Conservation (phyloP, 2,888 invertebrate genomes). For the Cheilosia grossa region DNA sequence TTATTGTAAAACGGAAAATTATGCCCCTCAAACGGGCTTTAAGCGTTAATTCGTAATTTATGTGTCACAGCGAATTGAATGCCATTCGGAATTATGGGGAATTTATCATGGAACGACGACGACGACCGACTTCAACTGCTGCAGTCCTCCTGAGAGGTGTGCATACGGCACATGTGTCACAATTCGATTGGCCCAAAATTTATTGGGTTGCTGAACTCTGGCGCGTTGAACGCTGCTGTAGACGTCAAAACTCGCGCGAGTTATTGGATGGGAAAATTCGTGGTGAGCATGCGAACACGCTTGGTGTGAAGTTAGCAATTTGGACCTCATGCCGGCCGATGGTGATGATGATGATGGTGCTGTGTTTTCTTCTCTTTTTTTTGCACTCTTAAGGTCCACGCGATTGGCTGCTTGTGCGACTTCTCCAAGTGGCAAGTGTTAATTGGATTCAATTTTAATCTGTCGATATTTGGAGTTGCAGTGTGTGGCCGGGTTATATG, state of each 20-base stretch:
- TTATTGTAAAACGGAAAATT: slow-evolving; percentile 76
- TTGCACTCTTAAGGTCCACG: background rate
- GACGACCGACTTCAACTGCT: background rate
- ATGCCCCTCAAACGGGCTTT: slow-evolving; percentile 79
- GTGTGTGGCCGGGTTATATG: slow-evolving; percentile 29
- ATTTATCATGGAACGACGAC: slow-evolving; percentile 80
- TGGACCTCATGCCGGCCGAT: slow-evolving; percentile 68
- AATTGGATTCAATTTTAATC: slow-evolving; percentile 83
- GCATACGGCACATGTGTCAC: slow-evolving; percentile 60
- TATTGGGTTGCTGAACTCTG: slow-evolving; percentile 73
- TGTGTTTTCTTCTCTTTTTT: slow-evolving; percentile 24
- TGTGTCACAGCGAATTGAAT: slow-evolving; percentile 83
- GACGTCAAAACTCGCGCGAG: slow-evolving; percentile 66
- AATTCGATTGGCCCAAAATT: slow-evolving; percentile 74
- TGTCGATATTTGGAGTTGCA: slow-evolving; percentile 71
- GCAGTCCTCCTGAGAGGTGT: background rate
- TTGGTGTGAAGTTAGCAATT: slow-evolving; percentile 72
- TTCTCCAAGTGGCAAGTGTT: slow-evolving; percentile 82
- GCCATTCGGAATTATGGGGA: slow-evolving; percentile 83
- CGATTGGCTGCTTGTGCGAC: slow-evolving; percentile 31
- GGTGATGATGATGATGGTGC: slow-evolving; percentile 47
- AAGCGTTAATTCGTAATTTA: slow-evolving; percentile 84
- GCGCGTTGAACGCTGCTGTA: slow-evolving; percentile 46
- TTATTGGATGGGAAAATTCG: slow-evolving; percentile 70
- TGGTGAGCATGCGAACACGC: slow-evolving; percentile 46